Percentiles rank a stretch among this genome's conserved stretches.
Conservation (phyloP, 2,113 vertebrate species). For the Chaetura pelagica region DNA sequence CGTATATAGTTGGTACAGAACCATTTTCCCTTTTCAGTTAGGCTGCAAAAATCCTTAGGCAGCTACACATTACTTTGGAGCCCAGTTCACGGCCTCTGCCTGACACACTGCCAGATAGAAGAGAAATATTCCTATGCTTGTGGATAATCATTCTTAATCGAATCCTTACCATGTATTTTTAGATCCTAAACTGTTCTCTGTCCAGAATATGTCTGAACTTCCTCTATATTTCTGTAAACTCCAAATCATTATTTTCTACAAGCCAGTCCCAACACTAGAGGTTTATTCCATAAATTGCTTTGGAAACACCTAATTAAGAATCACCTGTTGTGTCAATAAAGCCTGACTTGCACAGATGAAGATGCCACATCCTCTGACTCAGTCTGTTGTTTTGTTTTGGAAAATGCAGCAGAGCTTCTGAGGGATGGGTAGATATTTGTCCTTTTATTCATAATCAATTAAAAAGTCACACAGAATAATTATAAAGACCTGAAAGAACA, state of each 20-base stretch:
- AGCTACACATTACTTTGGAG: neutral
- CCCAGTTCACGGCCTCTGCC: neutral
- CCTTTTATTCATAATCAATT: neutral
- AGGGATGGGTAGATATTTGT: neutral
- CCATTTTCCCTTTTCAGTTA: neutral
- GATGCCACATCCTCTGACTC: slow-evolving; percentile 64
- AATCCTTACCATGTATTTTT: neutral
- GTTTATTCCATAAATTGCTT: slow-evolving; percentile 34
- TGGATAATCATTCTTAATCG: neutral
- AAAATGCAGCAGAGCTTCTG: neutral
- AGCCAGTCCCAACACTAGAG: neutral
- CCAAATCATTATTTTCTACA: neutral
- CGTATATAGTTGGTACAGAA: neutral
- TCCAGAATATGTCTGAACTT: neutral
- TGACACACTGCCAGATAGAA: neutral
- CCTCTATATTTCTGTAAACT: neutral
- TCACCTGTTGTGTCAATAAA: slow-evolving; percentile 22
- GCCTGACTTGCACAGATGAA: slow-evolving; percentile 53
- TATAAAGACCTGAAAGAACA: neutral
- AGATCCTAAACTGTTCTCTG: neutral
- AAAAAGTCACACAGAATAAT: neutral
- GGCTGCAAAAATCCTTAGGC: neutral
- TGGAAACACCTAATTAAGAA: slow-evolving; percentile 46
- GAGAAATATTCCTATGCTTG: neutral
- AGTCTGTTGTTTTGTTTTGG: slow-evolving; percentile 47